Percentiles rank a stretch among this genome's conserved stretches.
Conservation (phyloP, 2,888 invertebrate species). For the Watsonalla cultraria region DNA sequence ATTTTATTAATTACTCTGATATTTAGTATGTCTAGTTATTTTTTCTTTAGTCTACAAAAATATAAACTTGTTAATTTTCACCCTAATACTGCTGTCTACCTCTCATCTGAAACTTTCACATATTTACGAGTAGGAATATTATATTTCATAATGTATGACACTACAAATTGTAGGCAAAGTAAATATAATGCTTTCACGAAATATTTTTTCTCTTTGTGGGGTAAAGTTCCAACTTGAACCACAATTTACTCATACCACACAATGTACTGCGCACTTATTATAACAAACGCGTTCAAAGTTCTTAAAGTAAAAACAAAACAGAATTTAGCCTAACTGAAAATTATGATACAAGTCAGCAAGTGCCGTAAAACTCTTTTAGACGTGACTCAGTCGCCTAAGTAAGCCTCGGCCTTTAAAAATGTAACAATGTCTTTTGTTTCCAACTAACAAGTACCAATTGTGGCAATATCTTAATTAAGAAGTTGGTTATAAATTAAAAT, state of each 20-base stretch:
- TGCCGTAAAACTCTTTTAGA: background rate
- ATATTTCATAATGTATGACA: too few relatives aligned
- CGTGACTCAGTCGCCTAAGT: background rate
- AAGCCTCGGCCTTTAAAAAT: slow-evolving; percentile 1
- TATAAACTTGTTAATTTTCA: too few relatives aligned
- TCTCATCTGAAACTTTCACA: too few relatives aligned
- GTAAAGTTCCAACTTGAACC: background rate
- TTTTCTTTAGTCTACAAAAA: too few relatives aligned
- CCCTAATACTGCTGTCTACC: too few relatives aligned
- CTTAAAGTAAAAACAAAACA: slow-evolving; percentile 6
- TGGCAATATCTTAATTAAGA: background rate
- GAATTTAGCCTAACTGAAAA: background rate
- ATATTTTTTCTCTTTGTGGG: background rate
- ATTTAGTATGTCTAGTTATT: too few relatives aligned
- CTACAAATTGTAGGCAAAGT: too few relatives aligned
- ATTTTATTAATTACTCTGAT: too few relatives aligned
- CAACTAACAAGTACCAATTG: too few relatives aligned
- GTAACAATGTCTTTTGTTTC: background rate
- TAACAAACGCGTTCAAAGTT: slow-evolving; percentile 10
- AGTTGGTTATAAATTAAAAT: background rate
- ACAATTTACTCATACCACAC: background rate
- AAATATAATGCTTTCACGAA: too few relatives aligned
- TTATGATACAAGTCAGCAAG: slow-evolving; percentile 1
- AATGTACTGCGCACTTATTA: slow-evolving; percentile 1
- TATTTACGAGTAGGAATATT: too few relatives aligned